These are phyloP conservation scores for Pholis gunnellus DNA, from an alignment of 2,113 vertebrate species.

Conservation along the genomic window DNA sequence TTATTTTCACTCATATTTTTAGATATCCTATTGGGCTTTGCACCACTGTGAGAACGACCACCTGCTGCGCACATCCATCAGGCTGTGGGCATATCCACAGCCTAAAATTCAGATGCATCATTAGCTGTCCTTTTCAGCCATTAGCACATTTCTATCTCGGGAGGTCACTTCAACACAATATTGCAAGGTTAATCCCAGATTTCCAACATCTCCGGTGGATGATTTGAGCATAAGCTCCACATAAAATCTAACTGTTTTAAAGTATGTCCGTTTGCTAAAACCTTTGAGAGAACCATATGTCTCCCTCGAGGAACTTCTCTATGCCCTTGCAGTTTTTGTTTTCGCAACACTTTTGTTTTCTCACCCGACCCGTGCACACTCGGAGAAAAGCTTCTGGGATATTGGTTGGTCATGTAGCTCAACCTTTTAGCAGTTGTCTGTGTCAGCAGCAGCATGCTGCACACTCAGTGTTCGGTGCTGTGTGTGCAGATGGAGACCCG, in stretches of 20 bases:
- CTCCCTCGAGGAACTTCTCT: conserved; percentile 7
- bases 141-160: conserved; percentile 23
- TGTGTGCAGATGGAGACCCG: conserved; percentile 69
- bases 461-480: conserved; percentile 55
- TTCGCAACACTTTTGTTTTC: conserved; percentile 44
- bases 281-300: conserved; percentile 5
- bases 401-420: conserved; percentile 45
- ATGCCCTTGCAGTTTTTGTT: conserved; percentile 42
- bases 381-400: conserved; percentile 53
- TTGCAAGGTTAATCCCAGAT: conserved; percentile 30
- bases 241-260: background rate
- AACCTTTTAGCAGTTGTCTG: conserved; percentile 62
- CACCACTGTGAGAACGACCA: conserved; percentile 40
- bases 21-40: conserved; percentile 57
- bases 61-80: conserved; percentile 54
- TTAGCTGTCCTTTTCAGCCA: conserved; percentile 4
- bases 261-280: conserved; percentile 1
- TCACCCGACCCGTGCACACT: conserved; percentile 35
- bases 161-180: conserved; percentile 15
- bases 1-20: conserved; percentile 71
- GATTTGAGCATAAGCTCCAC: background rate
- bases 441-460: conserved; percentile 70
- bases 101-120: conserved; percentile 16
- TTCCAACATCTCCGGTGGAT: background rate
- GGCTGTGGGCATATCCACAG: background rate